Percentiles rank a stretch among this genome's conserved stretches.
Conservation (phyloP, 2,113 vertebrate species). For the Cinclus cinclus region DNA sequence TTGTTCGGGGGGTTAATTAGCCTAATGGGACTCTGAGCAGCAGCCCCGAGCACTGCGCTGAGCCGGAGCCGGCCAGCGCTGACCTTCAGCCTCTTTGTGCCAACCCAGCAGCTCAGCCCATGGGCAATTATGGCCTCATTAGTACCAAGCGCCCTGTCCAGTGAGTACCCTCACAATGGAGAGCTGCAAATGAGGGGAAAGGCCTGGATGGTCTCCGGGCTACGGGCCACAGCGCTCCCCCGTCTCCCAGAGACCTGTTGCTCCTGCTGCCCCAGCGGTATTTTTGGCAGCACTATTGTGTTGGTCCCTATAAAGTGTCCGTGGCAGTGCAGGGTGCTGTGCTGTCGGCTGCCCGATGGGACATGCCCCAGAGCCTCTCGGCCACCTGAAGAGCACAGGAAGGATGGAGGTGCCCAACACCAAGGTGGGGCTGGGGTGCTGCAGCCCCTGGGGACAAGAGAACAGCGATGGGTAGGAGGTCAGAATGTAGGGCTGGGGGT, state of each 20-base stretch:
- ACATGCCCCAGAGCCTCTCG: not conserved
- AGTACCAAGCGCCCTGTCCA: not conserved
- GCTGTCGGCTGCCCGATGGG: not conserved
- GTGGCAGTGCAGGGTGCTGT: not conserved
- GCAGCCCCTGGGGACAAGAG: not conserved
- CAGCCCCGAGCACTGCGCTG: not conserved
- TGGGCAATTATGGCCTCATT: slow-evolving; percentile 38
- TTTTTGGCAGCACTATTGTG: slow-evolving; percentile 58
- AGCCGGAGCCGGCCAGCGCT: not conserved
- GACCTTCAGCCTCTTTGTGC: slow-evolving; percentile 45
- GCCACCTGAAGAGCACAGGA: not conserved
- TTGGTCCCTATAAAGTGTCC: slow-evolving; percentile 27
- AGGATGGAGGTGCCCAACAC: slow-evolving; percentile 41
- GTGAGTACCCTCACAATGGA: slow-evolving; percentile 43
- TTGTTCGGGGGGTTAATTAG: slow-evolving; percentile 40
- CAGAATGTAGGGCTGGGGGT: not conserved
- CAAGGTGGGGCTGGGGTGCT: slow-evolving; percentile 26
- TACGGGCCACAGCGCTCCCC: not conserved
- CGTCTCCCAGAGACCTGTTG: not conserved
- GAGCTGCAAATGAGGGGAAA: slow-evolving; percentile 50
- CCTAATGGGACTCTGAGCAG: slow-evolving; percentile 3
- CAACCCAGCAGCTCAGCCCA: not conserved
- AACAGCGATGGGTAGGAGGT: not conserved
- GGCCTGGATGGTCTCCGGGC: slow-evolving; percentile 52
- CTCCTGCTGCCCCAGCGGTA: not conserved